A percentile compares a stretch with the other conserved stretches of the same genome.
phyloP scores from a whole-genome alignment of 2,888 invertebrate species.

The Sminthurinus aureus region DNA sequence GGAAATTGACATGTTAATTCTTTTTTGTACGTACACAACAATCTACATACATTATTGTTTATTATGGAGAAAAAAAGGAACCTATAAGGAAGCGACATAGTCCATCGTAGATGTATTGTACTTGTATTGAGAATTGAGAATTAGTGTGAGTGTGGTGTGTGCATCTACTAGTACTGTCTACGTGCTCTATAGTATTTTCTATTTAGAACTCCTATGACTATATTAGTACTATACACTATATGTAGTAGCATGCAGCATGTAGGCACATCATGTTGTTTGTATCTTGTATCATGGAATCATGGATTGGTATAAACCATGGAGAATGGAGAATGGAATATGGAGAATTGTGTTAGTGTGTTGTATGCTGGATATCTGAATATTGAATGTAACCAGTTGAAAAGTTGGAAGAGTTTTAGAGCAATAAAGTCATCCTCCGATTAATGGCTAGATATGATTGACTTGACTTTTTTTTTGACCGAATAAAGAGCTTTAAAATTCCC shows the following conservation, averaged over 20 bases:
- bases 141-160: not conserved
- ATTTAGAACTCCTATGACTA: not conserved
- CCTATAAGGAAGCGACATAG: not conserved
- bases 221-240: not conserved
- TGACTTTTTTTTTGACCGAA: constrained; percentile 30
- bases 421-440: constrained; percentile 28
- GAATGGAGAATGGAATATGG: not conserved
- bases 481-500: constrained; percentile 16
- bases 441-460: constrained; percentile 37
- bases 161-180: not conserved
- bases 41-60: too few relatives aligned
- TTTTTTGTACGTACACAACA: not conserved
- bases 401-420: not conserved
- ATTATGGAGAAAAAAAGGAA: constrained; percentile 11
- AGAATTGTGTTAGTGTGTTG: not conserved
- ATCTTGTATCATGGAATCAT: not conserved
- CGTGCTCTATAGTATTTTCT: not conserved
- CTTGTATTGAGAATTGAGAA: not conserved
- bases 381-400: not conserved
- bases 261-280: too few relatives aligned
- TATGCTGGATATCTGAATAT: not conserved
- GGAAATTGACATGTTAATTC: constrained; percentile 33
- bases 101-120: not conserved
- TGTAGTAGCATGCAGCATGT: not conserved
- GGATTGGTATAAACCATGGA: not conserved